A percentile compares a stretch with the other conserved stretches of the same genome.
Evolutionary conservation across 2,888 invertebrate species (phyloP).

Genomic region (Tenthredo amoena): DNA sequence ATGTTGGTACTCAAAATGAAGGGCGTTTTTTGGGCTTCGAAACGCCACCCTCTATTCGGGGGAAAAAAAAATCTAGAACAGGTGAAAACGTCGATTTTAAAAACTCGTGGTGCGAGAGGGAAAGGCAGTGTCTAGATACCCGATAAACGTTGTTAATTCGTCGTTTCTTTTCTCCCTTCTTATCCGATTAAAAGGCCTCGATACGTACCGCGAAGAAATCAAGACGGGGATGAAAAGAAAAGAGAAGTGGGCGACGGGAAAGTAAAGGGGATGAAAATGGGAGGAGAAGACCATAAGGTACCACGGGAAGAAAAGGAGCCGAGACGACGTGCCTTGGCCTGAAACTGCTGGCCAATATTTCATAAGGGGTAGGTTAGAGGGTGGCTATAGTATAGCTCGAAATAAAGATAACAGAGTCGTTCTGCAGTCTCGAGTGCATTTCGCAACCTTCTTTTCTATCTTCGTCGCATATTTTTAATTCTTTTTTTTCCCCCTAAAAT

Average conservation of each 20-base stretch:
- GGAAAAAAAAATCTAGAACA: not conserved
- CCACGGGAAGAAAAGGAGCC: conserved; percentile 33
- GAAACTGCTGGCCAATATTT: conserved; percentile 75
- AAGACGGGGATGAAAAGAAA: not conserved
- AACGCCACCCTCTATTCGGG: not conserved
- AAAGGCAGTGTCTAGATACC: not conserved
- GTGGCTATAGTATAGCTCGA: not conserved
- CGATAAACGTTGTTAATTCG: not conserved
- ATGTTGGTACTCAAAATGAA: not conserved
- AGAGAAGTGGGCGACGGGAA: not conserved
- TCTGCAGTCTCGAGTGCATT: conserved; percentile 30
- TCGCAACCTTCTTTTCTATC: not conserved
- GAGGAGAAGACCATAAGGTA: not conserved
- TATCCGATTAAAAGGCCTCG: too few species aligned
- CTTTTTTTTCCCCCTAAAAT: not conserved
- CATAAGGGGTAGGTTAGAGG: conserved; percentile 66
- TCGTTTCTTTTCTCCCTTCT: not conserved
- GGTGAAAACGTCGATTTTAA: not conserved
- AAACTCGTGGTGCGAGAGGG: not conserved
- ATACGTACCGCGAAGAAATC: not conserved
- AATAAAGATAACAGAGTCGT: conserved; percentile 14
- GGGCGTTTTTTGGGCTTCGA: not conserved
- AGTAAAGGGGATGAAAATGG: not conserved
- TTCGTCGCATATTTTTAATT: not conserved
- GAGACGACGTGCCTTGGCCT: conserved; percentile 58